Conservation (phyloP, 2,888 invertebrate genomes). For the Drosophila nigritarsus region DNA sequence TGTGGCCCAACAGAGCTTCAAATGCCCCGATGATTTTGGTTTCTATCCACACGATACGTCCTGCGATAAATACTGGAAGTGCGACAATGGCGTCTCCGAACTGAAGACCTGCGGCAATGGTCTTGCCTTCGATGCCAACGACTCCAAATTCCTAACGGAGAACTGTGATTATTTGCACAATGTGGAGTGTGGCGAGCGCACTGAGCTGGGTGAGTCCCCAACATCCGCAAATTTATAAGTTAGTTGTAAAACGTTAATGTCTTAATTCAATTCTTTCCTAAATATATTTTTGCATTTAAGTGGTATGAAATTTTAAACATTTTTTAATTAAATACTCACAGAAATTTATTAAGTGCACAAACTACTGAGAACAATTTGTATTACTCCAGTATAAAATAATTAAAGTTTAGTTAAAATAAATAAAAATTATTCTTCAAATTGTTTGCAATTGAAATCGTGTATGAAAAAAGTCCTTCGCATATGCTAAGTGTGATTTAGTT, state of each 20-base stretch:
- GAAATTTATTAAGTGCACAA: not conserved
- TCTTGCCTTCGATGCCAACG: conserved; percentile 94
- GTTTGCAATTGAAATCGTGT: not conserved
- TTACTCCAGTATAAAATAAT: not conserved
- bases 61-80: conserved; percentile 98
- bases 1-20: conserved; percentile 93
- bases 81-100: conserved; percentile 94
- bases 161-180: conserved; percentile 98
- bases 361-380: not conserved
- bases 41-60: conserved; percentile 96
- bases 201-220: conserved; percentile 90
- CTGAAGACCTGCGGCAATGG: conserved; percentile 97
- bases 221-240: not conserved
- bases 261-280: not conserved
- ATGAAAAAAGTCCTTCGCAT: not conserved
- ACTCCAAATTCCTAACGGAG: conserved; percentile 95
- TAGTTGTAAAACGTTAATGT: not conserved
- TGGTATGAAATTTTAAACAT: no score
- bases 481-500: no score
- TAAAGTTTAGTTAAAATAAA: not conserved
- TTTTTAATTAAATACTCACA: not conserved
- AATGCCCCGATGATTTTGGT: conserved; percentile 97
- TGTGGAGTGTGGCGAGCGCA: conserved; percentile 95
- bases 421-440: not conserved
- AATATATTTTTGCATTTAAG: not conserved